A percentile compares a stretch with the other conserved stretches of the same genome.
Conservation (phyloP, 2,113 vertebrate species). For the Gymnocephalus cernua region DNA sequence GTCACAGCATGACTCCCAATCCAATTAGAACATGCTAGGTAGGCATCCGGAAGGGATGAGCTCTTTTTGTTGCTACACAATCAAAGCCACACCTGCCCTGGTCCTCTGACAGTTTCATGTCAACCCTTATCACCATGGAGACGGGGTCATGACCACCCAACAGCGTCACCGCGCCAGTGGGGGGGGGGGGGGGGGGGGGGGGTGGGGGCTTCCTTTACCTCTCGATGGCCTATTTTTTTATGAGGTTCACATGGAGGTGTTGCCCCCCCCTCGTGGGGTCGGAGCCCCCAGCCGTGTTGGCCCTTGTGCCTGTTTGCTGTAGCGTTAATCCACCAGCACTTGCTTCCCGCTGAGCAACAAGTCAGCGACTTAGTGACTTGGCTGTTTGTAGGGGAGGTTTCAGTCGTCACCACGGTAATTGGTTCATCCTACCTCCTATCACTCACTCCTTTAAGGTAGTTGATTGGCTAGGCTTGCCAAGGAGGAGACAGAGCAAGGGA, state of each 20-base stretch:
- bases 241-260: constrained; percentile 59
- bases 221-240: constrained; percentile 42
- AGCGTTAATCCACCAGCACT: constrained; percentile 74
- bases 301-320: constrained; percentile 68
- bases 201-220: constrained; percentile 41
- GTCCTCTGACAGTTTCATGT: not conserved
- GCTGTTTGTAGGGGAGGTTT: constrained; percentile 64
- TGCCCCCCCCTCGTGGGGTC: constrained; percentile 37
- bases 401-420: constrained; percentile 65
- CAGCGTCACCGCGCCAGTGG: constrained; percentile 41
- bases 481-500: constrained; percentile 66
- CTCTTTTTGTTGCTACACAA: constrained; percentile 38
- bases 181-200: no score
- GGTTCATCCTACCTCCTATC: constrained; percentile 67
- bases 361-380: constrained; percentile 76
- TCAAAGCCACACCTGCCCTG: constrained; percentile 1
- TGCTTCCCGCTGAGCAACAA: constrained; percentile 74
- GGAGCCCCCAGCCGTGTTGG: constrained; percentile 53
- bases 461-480: constrained; percentile 68
- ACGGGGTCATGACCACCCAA: constrained; percentile 62
- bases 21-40: constrained; percentile 29
- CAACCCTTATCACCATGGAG: constrained; percentile 50
- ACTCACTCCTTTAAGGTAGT: constrained; percentile 50
- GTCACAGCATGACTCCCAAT: constrained; percentile 22
- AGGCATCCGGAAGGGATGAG: constrained; percentile 12